phyloP scores from a whole-genome alignment of 2,888 invertebrate genomes.

The Pachliopta kotzebuea region DNA sequence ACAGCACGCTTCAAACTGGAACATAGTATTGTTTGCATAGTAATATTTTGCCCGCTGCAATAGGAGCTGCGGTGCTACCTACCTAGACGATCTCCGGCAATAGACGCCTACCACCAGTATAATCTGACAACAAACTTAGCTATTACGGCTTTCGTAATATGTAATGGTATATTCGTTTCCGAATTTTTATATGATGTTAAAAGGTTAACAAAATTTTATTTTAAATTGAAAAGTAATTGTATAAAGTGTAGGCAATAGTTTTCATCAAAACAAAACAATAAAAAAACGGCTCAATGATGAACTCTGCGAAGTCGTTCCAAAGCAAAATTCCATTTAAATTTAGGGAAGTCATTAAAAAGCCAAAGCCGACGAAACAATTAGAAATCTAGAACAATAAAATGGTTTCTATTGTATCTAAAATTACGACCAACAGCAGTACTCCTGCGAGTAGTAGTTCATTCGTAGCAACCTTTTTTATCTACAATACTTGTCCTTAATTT shows the following conservation, averaged over 20 bases:
- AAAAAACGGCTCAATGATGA: not conserved
- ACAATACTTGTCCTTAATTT: not conserved
- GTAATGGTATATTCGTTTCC: too few species aligned
- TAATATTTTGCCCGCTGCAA: too few species aligned
- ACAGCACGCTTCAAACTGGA: too few species aligned
- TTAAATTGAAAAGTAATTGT: too few species aligned
- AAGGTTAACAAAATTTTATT: too few species aligned
- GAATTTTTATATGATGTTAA: too few species aligned
- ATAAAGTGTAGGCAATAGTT: not conserved
- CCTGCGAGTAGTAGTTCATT: not conserved
- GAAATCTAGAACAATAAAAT: constrained; percentile 51
- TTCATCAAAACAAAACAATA: not conserved
- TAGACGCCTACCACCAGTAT: too few species aligned
- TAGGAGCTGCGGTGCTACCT: too few species aligned
- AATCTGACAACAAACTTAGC: too few species aligned
- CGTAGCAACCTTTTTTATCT: not conserved
- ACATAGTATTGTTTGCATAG: too few species aligned
- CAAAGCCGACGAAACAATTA: constrained; percentile 62
- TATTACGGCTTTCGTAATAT: too few species aligned
- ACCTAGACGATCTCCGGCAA: too few species aligned
- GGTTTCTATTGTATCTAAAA: not conserved
- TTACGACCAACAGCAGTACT: not conserved
- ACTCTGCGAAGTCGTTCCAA: constrained; percentile 46
- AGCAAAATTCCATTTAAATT: constrained; percentile 61
- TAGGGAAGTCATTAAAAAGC: constrained; percentile 71